Percentiles rank a stretch among this genome's conserved stretches.
Evolutionary conservation across 2,113 vertebrate genomes (phyloP).

Genomic region (Thoracochromis brauschi): DNA sequence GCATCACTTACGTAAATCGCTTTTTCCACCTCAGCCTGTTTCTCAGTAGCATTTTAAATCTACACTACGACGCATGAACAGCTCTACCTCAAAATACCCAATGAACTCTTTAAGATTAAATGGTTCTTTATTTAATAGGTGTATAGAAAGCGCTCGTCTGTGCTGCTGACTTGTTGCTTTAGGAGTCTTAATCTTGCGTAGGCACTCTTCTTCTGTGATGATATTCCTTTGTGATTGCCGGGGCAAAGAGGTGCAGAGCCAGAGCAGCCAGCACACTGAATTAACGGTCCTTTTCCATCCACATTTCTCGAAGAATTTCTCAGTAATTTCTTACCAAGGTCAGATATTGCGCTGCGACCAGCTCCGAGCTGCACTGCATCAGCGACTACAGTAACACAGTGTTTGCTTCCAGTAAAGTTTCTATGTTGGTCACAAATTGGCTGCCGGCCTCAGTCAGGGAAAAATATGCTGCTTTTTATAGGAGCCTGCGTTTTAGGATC

Average conservation of each 20-base stretch:
- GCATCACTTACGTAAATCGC: not conserved
- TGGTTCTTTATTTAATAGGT: not conserved
- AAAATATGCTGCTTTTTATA: constrained; percentile 48
- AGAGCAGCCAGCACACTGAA: not conserved
- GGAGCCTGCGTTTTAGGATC: constrained; percentile 32
- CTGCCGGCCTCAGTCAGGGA: constrained; percentile 32
- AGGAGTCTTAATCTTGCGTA: not conserved
- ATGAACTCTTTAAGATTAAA: not conserved
- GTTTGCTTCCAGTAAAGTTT: constrained; percentile 57
- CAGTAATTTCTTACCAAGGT: constrained; percentile 23
- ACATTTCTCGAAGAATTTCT: constrained; percentile 1
- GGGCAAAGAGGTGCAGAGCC: not conserved
- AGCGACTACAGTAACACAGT: constrained; percentile 29
- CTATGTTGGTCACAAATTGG: constrained; percentile 59
- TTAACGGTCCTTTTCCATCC: constrained; percentile 15
- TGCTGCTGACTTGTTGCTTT: not conserved
- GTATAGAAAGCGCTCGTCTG: not conserved
- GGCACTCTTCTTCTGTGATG: not conserved
- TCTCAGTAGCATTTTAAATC: not conserved
- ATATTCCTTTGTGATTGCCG: not conserved
- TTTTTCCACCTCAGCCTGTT: not conserved
- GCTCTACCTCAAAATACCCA: not conserved
- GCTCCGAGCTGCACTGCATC: not conserved
- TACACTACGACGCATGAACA: not conserved
- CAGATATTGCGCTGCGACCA: constrained; percentile 39